These are phyloP conservation scores for Prosapia bicincta DNA, from an alignment of 2,888 invertebrate genomes.

Conservation along the genomic window DNA sequence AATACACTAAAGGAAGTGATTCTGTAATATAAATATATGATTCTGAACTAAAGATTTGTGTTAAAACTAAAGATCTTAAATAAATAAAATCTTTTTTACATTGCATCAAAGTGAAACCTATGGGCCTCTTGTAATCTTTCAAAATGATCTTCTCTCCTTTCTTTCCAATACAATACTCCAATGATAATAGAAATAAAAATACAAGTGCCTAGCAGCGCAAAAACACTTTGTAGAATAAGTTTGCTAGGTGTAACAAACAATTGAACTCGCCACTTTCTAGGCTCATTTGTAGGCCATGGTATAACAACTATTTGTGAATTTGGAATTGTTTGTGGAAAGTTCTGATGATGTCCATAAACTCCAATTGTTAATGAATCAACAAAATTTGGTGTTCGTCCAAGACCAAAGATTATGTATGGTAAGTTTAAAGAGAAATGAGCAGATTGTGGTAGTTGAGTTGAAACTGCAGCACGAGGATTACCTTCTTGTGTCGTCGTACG, in stretches of 20 bases:
- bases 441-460: slow-evolving; percentile 87
- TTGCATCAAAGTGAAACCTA: slow-evolving; percentile 82
- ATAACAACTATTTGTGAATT: slow-evolving; percentile 97
- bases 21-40: no score
- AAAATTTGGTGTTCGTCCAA: slow-evolving; percentile 98
- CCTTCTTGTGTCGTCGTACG: slow-evolving; percentile 88
- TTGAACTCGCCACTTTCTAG: slow-evolving; percentile 82
- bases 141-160: slow-evolving; percentile 75
- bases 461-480: slow-evolving; percentile 69
- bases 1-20: no score
- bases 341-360: slow-evolving; percentile 51
- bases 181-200: slow-evolving; percentile 82
- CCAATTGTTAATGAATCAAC: slow-evolving; percentile 86
- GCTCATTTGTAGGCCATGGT: slow-evolving; percentile 74
- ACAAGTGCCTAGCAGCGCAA: slow-evolving; percentile 83
- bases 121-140: slow-evolving; percentile 77
- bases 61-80: no score
- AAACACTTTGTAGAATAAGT: slow-evolving; percentile 86
- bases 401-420: slow-evolving; percentile 93
- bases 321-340: slow-evolving; percentile 92
- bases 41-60: no score
- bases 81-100: no score
- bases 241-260: slow-evolving; percentile 94
- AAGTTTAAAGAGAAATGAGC: slow-evolving; percentile 90
- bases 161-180: slow-evolving; percentile 83